A percentile compares a stretch with the other conserved stretches of the same genome.
Evolutionary conservation across 2,797 vertebrate genomes (phyloP).

Genomic region (Carcharodon carcharias): DNA sequence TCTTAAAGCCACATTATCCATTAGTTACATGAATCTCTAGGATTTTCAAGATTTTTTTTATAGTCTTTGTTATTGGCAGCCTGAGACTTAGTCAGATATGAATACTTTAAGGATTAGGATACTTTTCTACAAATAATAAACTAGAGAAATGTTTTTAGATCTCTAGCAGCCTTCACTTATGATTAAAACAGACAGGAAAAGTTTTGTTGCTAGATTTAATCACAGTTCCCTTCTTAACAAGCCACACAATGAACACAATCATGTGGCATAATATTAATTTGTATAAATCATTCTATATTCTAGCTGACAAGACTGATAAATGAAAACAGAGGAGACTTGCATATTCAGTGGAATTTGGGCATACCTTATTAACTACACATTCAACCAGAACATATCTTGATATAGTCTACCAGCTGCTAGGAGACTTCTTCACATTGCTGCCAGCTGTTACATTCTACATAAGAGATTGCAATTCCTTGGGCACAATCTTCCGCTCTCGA

Average conservation of each 20-base stretch:
- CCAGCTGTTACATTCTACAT: neutral
- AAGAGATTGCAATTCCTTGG: neutral
- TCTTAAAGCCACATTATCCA: neutral
- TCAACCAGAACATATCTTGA: conserved; percentile 9
- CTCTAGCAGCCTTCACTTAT: neutral
- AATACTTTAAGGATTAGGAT: neutral
- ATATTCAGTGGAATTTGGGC: neutral
- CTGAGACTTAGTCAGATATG: neutral
- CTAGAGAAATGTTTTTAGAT: neutral
- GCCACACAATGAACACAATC: neutral
- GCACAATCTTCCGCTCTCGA: no score
- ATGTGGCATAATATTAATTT: conserved; percentile 8
- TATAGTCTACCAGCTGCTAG: neutral
- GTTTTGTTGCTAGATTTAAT: neutral
- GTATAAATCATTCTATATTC: conserved; percentile 25
- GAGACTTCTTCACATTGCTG: neutral
- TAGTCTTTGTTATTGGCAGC: neutral
- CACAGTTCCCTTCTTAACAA: neutral
- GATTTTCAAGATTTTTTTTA: neutral
- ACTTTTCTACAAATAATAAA: neutral
- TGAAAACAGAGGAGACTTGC: neutral
- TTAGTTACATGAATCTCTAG: neutral
- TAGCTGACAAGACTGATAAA: neutral
- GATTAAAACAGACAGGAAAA: conserved; percentile 17
- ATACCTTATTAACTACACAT: conserved; percentile 8